Percentiles rank a stretch among this genome's conserved stretches.
phyloP scores from a whole-genome alignment of 2,797 vertebrate species.

The Enteromius treurensis region DNA sequence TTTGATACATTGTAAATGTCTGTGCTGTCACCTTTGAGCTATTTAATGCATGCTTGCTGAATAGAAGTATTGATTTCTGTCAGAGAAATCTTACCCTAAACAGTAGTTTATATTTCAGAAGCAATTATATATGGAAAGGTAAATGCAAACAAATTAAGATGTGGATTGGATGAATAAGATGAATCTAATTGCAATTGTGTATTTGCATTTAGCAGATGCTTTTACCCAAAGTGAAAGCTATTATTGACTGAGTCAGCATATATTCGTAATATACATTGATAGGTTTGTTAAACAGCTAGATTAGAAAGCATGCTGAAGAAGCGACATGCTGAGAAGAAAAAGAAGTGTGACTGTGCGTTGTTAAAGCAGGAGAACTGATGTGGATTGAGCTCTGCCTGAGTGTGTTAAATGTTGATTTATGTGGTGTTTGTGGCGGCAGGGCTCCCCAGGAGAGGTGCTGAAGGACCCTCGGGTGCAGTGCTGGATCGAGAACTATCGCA shows the following conservation, averaged over 20 bases:
- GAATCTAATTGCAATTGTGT: not conserved
- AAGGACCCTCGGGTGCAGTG: constrained; percentile 97
- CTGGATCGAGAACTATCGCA: constrained; percentile 99
- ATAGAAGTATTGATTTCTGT: not conserved
- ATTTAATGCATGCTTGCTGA: not conserved
- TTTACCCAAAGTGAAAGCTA: not conserved
- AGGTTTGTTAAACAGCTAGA: not conserved
- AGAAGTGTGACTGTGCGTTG: not conserved
- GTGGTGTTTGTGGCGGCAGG: constrained; percentile 71
- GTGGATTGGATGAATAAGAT: no score
- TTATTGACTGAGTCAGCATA: not conserved
- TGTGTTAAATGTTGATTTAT: not conserved
- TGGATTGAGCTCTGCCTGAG: not conserved
- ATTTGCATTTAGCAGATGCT: not conserved
- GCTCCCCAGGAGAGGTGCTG: constrained; percentile 89
- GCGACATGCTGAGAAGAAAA: not conserved
- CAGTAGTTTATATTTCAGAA: not conserved
- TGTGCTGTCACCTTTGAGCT: not conserved
- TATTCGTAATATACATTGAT: not conserved
- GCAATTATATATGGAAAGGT: not conserved
- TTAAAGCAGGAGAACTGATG: not conserved
- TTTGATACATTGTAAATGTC: not conserved
- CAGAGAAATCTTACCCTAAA: not conserved
- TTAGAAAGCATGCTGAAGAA: not conserved
- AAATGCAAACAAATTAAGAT: not conserved